Evolutionary conservation across 1,140 invertebrate genomes (phyloP).

Genomic region (Pentalonia nigronervosa): DNA sequence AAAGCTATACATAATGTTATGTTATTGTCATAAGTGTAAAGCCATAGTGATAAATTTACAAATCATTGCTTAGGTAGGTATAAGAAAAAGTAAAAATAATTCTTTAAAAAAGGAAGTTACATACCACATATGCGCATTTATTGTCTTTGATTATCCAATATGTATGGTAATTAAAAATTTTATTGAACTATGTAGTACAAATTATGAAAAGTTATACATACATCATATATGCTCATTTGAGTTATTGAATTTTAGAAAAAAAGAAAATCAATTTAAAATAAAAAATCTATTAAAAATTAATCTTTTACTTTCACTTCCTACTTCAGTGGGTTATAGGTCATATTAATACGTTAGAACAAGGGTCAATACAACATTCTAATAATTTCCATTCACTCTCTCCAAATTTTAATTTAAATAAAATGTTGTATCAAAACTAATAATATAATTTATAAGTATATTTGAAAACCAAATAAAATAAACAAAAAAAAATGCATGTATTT

Average conservation of each 20-base stretch:
- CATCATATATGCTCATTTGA: neutral
- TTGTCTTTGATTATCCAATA: too few species aligned
- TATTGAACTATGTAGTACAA: too few species aligned
- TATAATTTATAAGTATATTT: neutral
- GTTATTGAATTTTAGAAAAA: neutral
- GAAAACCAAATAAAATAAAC: neutral
- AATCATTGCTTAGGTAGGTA: too few species aligned
- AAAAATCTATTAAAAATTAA: neutral
- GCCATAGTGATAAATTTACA: too few species aligned
- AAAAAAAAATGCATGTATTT: neutral
- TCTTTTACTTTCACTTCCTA: conserved; percentile 30
- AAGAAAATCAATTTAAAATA: neutral
- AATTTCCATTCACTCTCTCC: conserved; percentile 25
- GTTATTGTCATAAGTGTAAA: too few species aligned
- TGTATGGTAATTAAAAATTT: too few species aligned
- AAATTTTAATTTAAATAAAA: neutral
- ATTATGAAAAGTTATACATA: neutral
- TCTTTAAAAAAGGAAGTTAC: too few species aligned
- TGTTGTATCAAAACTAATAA: neutral
- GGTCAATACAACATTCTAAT: conserved; percentile 35
- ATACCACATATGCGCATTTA: too few species aligned
- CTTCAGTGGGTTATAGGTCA: conserved; percentile 29
- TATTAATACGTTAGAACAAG: conserved; percentile 14
- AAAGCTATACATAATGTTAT: too few species aligned
- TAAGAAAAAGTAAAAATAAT: too few species aligned